phyloP scores from a whole-genome alignment of 2,888 invertebrate species.

The Pilophorus perplexus region DNA sequence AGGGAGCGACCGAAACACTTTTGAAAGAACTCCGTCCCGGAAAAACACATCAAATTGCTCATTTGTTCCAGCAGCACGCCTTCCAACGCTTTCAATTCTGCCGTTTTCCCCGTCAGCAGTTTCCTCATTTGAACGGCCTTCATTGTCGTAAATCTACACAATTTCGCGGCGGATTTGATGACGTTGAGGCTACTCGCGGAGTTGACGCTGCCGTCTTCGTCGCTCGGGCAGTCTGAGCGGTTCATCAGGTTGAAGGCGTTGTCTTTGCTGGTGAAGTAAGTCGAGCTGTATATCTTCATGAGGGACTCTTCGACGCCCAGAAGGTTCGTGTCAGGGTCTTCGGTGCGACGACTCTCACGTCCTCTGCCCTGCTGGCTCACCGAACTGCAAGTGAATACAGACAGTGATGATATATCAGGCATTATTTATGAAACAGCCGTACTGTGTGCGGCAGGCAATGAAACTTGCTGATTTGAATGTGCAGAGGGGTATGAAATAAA shows the following conservation, averaged over 20 bases:
- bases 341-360: too few relatives aligned
- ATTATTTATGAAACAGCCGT: too few relatives aligned
- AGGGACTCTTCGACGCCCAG: background rate
- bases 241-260: slow-evolving; percentile 16
- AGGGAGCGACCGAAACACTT: slow-evolving; percentile 15
- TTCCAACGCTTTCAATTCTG: slow-evolving; percentile 4
- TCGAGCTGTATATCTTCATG: slow-evolving; percentile 4
- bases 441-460: too few relatives aligned
- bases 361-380: too few relatives aligned
- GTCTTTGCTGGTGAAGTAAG: slow-evolving; percentile 5
- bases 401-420: too few relatives aligned
- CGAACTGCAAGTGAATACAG: too few relatives aligned
- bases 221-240: background rate
- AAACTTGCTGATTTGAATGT: too few relatives aligned
- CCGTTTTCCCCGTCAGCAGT: background rate
- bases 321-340: too few relatives aligned
- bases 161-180: slow-evolving; percentile 6
- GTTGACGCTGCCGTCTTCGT: background rate
- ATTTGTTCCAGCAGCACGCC: slow-evolving; percentile 6
- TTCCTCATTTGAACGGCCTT: background rate
- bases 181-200: background rate
- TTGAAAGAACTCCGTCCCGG: slow-evolving; percentile 11
- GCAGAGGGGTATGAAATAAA: too few relatives aligned
- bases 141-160: slow-evolving; percentile 2
- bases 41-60: slow-evolving; percentile 9